Conservation (phyloP, 2,888 invertebrate genomes). For the Linnaemya tessellans region DNA sequence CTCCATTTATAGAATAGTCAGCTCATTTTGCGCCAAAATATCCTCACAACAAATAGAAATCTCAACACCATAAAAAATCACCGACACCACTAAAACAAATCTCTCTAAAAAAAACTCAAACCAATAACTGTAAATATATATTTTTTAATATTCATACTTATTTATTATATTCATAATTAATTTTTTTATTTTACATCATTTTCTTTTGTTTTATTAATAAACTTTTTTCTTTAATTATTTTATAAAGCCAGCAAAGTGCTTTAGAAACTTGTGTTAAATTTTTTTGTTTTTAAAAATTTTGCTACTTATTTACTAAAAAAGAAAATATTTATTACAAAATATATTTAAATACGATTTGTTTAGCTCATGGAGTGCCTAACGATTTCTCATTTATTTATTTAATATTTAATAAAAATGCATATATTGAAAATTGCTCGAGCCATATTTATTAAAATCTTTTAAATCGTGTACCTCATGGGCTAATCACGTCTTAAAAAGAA, state of each 20-base stretch:
- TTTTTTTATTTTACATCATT: slow-evolving; percentile 58
- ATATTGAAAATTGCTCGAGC: neutral
- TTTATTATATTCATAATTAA: slow-evolving; percentile 35
- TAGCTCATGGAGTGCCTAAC: neutral
- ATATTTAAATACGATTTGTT: neutral
- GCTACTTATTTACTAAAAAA: slow-evolving; percentile 45
- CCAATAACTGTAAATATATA: slow-evolving; percentile 80
- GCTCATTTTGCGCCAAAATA: slow-evolving; percentile 65
- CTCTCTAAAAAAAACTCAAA: slow-evolving; percentile 74
- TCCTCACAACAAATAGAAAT: slow-evolving; percentile 54
- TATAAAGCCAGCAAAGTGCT: slow-evolving; percentile 47
- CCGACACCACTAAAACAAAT: slow-evolving; percentile 74
- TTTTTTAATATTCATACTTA: slow-evolving; percentile 62
- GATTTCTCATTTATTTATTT: neutral
- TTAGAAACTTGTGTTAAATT: slow-evolving; percentile 49
- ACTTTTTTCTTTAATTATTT: slow-evolving; percentile 46
- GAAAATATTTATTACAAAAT: neutral
- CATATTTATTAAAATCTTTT: neutral
- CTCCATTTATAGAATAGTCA: slow-evolving; percentile 53
- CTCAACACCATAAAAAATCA: slow-evolving; percentile 67
- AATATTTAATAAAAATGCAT: neutral
- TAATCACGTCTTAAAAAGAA: slow-evolving; percentile 24
- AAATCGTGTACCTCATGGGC: neutral
- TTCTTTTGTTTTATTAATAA: slow-evolving; percentile 69
- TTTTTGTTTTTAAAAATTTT: slow-evolving; percentile 36